These are phyloP conservation scores for Hypanus sabinus DNA, from an alignment of 2,113 vertebrate species.

Conservation along the genomic window DNA sequence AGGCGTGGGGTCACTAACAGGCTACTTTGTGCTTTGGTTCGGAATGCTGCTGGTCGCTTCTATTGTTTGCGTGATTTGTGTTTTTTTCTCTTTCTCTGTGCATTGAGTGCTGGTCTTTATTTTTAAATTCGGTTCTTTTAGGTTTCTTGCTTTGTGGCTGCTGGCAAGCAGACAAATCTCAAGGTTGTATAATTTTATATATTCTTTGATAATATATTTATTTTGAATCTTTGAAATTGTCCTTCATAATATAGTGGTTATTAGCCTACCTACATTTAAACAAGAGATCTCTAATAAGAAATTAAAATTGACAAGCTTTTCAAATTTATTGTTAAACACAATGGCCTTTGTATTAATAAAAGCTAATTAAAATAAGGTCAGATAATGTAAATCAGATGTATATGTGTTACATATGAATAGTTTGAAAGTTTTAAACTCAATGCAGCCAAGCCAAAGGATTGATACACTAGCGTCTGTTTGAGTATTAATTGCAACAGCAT, in stretches of 20 bases:
- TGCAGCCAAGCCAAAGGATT: not conserved
- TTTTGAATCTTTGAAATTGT: not conserved
- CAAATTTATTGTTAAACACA: not conserved
- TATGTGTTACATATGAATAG: not conserved
- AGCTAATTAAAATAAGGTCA: slow-evolving; percentile 8
- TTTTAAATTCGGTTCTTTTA: too few relatives aligned
- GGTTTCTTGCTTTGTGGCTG: too few relatives aligned
- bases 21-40: too few relatives aligned
- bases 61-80: too few relatives aligned
- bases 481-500: slow-evolving; percentile 31
- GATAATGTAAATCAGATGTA: not conserved
- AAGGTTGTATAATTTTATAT: too few relatives aligned
- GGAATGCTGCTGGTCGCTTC: too few relatives aligned
- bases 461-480: not conserved
- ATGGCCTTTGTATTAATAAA: not conserved
- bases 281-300: not conserved
- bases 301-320: not conserved
- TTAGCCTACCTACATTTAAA: not conserved
- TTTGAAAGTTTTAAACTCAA: not conserved
- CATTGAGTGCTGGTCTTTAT: too few relatives aligned
- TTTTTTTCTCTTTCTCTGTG: too few relatives aligned
- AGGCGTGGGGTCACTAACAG: too few relatives aligned
- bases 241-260: not conserved
- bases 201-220: too few relatives aligned
- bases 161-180: too few relatives aligned